These are phyloP conservation scores for Actinostola sp. DNA, from an alignment of 92 coral and sea anemone species.

Conservation along the genomic window DNA sequence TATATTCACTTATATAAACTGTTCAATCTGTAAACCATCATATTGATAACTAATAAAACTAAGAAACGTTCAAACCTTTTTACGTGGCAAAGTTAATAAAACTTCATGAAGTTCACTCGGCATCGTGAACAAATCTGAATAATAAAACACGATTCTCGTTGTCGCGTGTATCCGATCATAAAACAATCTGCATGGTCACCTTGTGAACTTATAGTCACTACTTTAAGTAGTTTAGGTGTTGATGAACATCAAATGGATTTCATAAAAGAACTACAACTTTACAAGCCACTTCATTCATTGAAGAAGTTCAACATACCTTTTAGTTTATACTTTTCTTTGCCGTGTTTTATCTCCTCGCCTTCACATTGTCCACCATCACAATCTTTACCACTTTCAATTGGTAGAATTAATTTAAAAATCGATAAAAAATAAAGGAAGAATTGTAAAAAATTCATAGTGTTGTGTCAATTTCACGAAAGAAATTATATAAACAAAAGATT, in stretches of 20 bases:
- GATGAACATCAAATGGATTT: neutral
- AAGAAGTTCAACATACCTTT: too few species aligned
- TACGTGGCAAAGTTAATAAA: too few species aligned
- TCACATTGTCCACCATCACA: slow-evolving; percentile 40
- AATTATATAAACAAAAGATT: neutral
- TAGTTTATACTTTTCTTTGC: slow-evolving; percentile 55
- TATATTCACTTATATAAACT: too few species aligned
- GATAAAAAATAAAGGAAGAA: neutral
- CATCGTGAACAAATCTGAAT: too few species aligned
- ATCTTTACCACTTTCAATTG: neutral
- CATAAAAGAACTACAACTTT: neutral
- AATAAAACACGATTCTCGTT: too few species aligned
- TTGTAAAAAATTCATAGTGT: neutral
- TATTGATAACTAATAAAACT: too few species aligned
- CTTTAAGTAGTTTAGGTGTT: neutral
- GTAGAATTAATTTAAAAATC: neutral
- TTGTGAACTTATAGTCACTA: too few species aligned
- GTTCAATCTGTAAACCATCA: too few species aligned
- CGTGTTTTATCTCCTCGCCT: slow-evolving; percentile 28
- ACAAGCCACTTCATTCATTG: neutral
- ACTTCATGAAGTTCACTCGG: too few species aligned
- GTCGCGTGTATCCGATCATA: too few species aligned
- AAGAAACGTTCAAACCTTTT: too few species aligned
- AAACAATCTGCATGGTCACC: too few species aligned
- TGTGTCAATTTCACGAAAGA: neutral